A percentile compares a stretch with the other conserved stretches of the same genome.
Conservation (phyloP, 2,797 vertebrate genomes). For the Etheostoma perlongum region DNA sequence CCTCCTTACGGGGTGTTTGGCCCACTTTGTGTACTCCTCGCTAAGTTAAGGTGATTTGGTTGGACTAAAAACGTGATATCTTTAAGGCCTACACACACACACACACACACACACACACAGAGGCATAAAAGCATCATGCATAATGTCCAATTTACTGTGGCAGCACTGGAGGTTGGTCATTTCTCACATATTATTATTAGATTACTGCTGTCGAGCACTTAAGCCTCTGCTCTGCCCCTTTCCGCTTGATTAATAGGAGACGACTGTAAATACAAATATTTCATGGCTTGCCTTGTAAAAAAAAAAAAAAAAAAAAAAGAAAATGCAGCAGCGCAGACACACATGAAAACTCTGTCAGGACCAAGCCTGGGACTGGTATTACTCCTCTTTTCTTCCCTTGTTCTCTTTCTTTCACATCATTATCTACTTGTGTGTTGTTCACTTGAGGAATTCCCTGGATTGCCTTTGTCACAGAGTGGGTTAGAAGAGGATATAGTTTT, state of each 20-base stretch:
- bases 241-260: constrained; percentile 88
- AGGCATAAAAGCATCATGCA: constrained; percentile 91
- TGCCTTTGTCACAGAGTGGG: constrained; percentile 67
- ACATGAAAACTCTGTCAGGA: constrained; percentile 51
- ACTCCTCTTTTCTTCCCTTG: constrained; percentile 52
- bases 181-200: constrained; percentile 97
- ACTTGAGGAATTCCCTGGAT: constrained; percentile 73
- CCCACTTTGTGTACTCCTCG: constrained; percentile 50
- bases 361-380: constrained; percentile 51
- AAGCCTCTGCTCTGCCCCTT: constrained; percentile 83
- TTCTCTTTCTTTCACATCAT: constrained; percentile 43
- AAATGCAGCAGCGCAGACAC: constrained; percentile 31
- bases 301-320: constrained; percentile 57
- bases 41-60: constrained; percentile 34
- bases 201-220: constrained; percentile 90
- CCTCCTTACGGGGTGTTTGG: constrained; percentile 37
- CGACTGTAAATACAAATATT: constrained; percentile 90
- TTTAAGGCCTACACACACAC: constrained; percentile 6
- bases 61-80: constrained; percentile 20
- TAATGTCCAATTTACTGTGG: constrained; percentile 99
- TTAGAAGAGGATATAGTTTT: constrained; percentile 50
- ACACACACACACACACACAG: constrained; percentile 55
- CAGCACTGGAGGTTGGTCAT: constrained; percentile 89
- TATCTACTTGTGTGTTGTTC: constrained; percentile 42
- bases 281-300: constrained; percentile 86